Evolutionary conservation across 2,797 vertebrate species (phyloP), one percentile per base, ranked within the genome.

Genomic region (Orestias chungarensis): DNA sequence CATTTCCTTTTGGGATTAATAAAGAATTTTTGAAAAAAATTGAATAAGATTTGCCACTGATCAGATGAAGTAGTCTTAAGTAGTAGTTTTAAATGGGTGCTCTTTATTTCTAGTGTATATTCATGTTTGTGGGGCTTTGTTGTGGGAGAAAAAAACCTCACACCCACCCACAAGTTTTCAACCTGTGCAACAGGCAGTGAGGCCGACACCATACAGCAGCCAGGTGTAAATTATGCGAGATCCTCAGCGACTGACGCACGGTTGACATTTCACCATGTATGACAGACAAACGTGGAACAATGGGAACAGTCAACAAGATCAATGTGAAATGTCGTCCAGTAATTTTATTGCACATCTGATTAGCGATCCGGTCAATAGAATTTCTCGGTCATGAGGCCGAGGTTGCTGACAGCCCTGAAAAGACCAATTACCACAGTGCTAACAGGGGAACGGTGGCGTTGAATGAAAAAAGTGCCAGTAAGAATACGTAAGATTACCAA

Each of bases 181-280:
- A 70, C 64, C 72, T 50, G 43, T 69, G 57, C 42, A 71, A 78
- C 61, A 72, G 49, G 68, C 52, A 35, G 44, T 55, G 69, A 66
- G 66, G 66, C 55, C 73, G 73, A 66, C 64, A 75, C 77, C 71
- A 82, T 81, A 82, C 75, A 80, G 54, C n/a, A 65, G 47, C 52
- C 46, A 44, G 33, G 55, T 52, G 23, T 70, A 54, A 79, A 80
- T 76, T 75, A 68, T 72, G 35, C 50, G 78, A 49, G 38, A 78
- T 72, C 70, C 70, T 38, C 38, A 66, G 70, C 23, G 70, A 67
- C 14, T 80, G 66, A 73, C 80, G 74, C 52, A 62, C 84, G 59
- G 17, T 14, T 74, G 82, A 79, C 79, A 84, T 78, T 80, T 81
- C 50, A 73, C 76, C 70, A 75, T 23, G 52, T 75, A 47, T 70